Percentiles rank a stretch among this genome's conserved stretches.
These are phyloP conservation scores for Barypeithes pellucidus DNA, from an alignment of 2,888 invertebrate genomes.

Conservation along the genomic window DNA sequence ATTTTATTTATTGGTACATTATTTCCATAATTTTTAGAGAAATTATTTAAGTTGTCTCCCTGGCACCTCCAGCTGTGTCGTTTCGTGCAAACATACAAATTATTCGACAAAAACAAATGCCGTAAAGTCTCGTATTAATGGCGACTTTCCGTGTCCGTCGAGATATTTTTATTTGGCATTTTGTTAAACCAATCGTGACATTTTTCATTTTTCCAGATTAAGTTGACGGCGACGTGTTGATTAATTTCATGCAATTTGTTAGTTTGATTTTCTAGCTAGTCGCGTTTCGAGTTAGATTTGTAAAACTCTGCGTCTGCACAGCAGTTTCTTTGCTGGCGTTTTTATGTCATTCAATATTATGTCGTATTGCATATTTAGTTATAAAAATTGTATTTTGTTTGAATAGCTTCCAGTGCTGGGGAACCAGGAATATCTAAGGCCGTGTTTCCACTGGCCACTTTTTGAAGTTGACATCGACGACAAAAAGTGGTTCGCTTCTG, in stretches of 20 bases:
- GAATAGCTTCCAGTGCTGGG: too few relatives aligned
- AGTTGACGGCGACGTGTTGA: background rate
- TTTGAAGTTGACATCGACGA: too few relatives aligned
- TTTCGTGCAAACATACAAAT: slow-evolving; percentile 20
- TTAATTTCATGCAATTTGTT: background rate
- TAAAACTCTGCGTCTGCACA: too few relatives aligned
- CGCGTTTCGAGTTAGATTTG: too few relatives aligned
- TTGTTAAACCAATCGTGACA: slow-evolving; percentile 10
- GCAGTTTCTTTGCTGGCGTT: too few relatives aligned
- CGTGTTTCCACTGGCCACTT: too few relatives aligned
- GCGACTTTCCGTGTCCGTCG: slow-evolving; percentile 10
- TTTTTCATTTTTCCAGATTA: background rate
- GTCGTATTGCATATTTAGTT: too few relatives aligned
- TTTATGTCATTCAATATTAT: too few relatives aligned
- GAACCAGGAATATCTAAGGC: too few relatives aligned
- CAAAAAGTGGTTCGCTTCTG: too few relatives aligned
- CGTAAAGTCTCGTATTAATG: background rate
- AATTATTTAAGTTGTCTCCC: slow-evolving; percentile 6
- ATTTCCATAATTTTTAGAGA: background rate
- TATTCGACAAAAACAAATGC: slow-evolving; percentile 14
- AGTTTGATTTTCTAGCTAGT: background rate
- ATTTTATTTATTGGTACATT: background rate
- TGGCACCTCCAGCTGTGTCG: slow-evolving; percentile 7
- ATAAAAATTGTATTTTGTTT: too few relatives aligned
- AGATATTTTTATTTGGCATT: slow-evolving; percentile 4